Evolutionary conservation across 2,113 vertebrate species (phyloP).

Genomic region (Oryzias melastigma): DNA sequence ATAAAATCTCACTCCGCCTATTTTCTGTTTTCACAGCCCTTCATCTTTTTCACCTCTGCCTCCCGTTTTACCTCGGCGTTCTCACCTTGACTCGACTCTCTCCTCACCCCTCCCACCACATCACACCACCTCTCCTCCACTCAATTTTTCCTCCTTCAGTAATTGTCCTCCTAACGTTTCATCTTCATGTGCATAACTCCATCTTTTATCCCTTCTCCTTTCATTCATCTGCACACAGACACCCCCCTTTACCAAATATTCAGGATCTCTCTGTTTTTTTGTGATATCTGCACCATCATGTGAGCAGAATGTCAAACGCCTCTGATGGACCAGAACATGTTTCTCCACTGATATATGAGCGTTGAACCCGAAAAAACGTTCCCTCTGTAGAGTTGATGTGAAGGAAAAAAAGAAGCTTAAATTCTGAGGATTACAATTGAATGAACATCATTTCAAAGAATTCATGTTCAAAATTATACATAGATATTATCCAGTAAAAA

Average conservation of each 20-base stretch:
- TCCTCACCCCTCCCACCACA: conserved; percentile 15
- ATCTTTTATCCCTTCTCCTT: conserved; percentile 16
- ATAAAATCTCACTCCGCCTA: background rate
- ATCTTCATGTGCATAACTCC: conserved; percentile 16
- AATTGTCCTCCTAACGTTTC: conserved; percentile 13
- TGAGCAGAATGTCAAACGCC: conserved; percentile 68
- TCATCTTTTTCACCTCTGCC: conserved; percentile 37
- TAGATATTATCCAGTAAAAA: no score
- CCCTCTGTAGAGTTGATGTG: no score
- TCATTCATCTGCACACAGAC: conserved; percentile 14
- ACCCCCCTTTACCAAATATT: conserved; percentile 9
- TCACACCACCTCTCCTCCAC: conserved; percentile 30
- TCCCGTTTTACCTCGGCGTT: conserved; percentile 44
- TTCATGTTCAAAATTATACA: no score
- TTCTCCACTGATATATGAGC: conserved; percentile 11
- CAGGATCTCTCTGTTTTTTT: conserved; percentile 18
- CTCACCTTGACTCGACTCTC: conserved; percentile 15
- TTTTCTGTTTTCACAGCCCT: conserved; percentile 8
- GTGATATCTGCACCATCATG: conserved; percentile 57
- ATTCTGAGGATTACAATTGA: no score
- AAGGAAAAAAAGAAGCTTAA: no score
- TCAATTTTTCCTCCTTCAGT: conserved; percentile 4
- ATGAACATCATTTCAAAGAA: no score
- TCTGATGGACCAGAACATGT: conserved; percentile 28
- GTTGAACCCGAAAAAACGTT: no score